Conservation (phyloP, 1,140 invertebrate species). For the Asobara japonica region DNA sequence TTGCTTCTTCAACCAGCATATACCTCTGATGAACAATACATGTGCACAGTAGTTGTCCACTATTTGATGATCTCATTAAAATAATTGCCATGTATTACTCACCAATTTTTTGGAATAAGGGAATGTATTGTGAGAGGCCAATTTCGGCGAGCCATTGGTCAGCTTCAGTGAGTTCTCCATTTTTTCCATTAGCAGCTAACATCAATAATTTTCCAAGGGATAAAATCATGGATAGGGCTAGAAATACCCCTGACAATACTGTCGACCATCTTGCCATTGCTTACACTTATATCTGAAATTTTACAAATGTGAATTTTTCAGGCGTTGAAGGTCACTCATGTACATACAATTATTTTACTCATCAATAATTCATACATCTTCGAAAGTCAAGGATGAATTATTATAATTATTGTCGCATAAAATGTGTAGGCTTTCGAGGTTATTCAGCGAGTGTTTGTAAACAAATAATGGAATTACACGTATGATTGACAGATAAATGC, state of each 20-base stretch:
- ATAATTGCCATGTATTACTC: too few species aligned
- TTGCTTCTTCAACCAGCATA: too few species aligned
- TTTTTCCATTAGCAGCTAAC: constrained; percentile 58
- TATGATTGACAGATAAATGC: neutral
- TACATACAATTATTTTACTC: constrained; percentile 3
- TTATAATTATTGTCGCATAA: neutral
- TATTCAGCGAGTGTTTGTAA: neutral
- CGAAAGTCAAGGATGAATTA: too few species aligned
- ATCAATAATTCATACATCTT: neutral
- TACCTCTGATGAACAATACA: too few species aligned
- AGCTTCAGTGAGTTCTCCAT: constrained; percentile 70
- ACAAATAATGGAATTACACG: neutral
- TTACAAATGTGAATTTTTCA: constrained; percentile 4
- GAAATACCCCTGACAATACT: constrained; percentile 62
- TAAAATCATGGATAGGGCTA: constrained; percentile 63
- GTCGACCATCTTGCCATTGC: constrained; percentile 66
- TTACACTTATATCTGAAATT: constrained; percentile 48
- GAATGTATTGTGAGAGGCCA: constrained; percentile 73
- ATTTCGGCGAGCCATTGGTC: constrained; percentile 79
- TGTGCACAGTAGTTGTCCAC: too few species aligned
- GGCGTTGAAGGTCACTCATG: neutral
- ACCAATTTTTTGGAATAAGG: constrained; percentile 78
- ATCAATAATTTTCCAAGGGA: constrained; percentile 62
- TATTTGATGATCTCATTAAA: too few species aligned
- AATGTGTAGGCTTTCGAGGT: neutral